Conservation (phyloP, 30 jellyfish, hydroid and myxozoan genomes). For the Cassiopea xamachana region DNA sequence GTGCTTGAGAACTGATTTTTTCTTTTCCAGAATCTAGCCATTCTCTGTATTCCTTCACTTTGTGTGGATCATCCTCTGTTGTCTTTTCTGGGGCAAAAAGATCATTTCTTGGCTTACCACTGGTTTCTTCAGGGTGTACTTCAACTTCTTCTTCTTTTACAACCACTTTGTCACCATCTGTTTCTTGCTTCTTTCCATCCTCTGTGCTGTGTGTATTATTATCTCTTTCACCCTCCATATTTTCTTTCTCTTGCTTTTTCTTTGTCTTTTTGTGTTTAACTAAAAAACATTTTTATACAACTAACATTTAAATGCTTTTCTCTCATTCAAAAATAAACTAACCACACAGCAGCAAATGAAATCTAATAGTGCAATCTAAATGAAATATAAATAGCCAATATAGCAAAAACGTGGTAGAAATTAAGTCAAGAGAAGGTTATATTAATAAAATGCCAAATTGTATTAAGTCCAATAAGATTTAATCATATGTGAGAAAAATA, state of each 20-base stretch:
- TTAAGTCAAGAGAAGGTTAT: no score
- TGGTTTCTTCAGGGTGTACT: conserved; percentile 75
- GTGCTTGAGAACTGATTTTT: neutral
- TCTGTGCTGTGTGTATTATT: neutral
- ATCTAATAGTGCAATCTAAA: no score
- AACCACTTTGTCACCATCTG: conserved; percentile 3
- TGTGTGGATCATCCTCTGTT: conserved; percentile 68
- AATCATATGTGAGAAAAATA: no score
- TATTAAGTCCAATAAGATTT: no score
- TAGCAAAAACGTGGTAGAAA: no score
- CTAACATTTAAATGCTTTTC: neutral
- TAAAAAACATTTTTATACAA: neutral
- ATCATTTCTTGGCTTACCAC: conserved; percentile 73
- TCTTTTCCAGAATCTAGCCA: conserved; percentile 39
- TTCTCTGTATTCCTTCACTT: conserved; percentile 58
- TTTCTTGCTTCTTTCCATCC: neutral
- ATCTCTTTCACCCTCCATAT: neutral
- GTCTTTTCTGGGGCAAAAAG: conserved; percentile 23
- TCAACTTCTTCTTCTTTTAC: conserved; percentile 74
- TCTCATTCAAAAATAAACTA: neutral
- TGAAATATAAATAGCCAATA: no score
- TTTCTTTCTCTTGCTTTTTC: neutral
- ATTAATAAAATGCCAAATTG: no score
- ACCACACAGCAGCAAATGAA: no score
- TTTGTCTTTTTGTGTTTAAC: conserved; percentile 16